A percentile compares a stretch with the other conserved stretches of the same genome.
Evolutionary conservation across 1,140 invertebrate species (phyloP).

Genomic region (Caenorhabditis latens): DNA sequence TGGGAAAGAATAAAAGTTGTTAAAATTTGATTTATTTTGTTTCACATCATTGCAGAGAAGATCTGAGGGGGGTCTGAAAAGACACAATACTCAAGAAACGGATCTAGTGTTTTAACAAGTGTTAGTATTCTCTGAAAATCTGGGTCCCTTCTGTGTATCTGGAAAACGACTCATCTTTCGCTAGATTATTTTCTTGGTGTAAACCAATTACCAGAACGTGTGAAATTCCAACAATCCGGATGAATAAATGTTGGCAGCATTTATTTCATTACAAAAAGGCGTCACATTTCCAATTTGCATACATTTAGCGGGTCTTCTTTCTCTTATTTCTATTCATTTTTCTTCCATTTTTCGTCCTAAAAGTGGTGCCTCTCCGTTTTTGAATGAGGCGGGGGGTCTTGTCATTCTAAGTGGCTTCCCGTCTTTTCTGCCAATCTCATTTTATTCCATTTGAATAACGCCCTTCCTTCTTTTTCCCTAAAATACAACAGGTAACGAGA

Average conservation of each 20-base stretch:
- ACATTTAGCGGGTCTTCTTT: conserved; percentile 36
- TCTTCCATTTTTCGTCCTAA: not conserved
- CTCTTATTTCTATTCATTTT: not conserved
- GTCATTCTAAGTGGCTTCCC: conserved; percentile 35
- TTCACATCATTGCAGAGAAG: not conserved
- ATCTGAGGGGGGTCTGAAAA: no score
- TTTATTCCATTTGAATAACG: conserved; percentile 44
- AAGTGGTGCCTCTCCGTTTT: conserved; percentile 42
- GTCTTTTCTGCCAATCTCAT: conserved; percentile 21
- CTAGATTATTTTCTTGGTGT: not conserved
- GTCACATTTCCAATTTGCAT: conserved; percentile 48
- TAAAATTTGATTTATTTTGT: not conserved
- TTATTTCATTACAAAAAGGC: conserved; percentile 13
- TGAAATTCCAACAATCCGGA: conserved; percentile 35
- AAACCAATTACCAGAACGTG: not conserved
- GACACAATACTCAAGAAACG: no score
- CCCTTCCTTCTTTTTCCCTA: not conserved
- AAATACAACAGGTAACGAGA: conserved; percentile 56
- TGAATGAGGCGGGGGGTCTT: conserved; percentile 22
- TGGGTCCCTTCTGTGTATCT: no score
- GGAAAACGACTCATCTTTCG: no score
- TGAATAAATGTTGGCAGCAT: conserved; percentile 24
- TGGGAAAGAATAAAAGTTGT: conserved; percentile 39
- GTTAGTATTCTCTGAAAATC: no score
- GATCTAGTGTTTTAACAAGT: no score